phyloP scores from a whole-genome alignment of 2,113 vertebrate genomes.

The Oenanthe melanoleuca region DNA sequence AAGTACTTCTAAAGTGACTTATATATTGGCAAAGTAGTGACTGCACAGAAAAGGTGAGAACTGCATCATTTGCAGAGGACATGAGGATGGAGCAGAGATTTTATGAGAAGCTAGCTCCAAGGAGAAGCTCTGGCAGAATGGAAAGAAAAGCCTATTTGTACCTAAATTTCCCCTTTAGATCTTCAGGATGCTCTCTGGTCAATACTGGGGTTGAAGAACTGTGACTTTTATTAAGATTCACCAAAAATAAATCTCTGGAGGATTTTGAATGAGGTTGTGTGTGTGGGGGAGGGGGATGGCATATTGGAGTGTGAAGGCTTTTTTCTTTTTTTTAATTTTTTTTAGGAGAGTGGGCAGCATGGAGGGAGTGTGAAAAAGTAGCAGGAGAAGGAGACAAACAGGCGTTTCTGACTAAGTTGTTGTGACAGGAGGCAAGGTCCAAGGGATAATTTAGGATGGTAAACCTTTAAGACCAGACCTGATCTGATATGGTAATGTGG shows the following conservation, averaged over 20 bases:
- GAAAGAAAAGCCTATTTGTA: neutral
- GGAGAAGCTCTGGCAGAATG: neutral
- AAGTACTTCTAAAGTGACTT: neutral
- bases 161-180: neutral
- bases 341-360: slow-evolving; percentile 11
- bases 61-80: neutral
- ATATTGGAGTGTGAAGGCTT: slow-evolving; percentile 37
- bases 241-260: neutral
- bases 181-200: neutral
- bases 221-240: neutral
- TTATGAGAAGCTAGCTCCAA: neutral
- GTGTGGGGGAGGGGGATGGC: neutral
- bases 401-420: slow-evolving; percentile 49
- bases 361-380: slow-evolving; percentile 56
- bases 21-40: neutral
- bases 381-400: slow-evolving; percentile 4
- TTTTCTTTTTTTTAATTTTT: neutral
- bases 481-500: neutral
- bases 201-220: neutral
- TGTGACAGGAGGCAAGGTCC: slow-evolving; percentile 27
- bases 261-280: neutral
- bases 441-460: neutral
- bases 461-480: neutral
- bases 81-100: neutral
- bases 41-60: neutral